Percentiles rank a stretch among this genome's conserved stretches.
Evolutionary conservation across 1,140 invertebrate species (phyloP).

Genomic region (Gryon sp.): DNA sequence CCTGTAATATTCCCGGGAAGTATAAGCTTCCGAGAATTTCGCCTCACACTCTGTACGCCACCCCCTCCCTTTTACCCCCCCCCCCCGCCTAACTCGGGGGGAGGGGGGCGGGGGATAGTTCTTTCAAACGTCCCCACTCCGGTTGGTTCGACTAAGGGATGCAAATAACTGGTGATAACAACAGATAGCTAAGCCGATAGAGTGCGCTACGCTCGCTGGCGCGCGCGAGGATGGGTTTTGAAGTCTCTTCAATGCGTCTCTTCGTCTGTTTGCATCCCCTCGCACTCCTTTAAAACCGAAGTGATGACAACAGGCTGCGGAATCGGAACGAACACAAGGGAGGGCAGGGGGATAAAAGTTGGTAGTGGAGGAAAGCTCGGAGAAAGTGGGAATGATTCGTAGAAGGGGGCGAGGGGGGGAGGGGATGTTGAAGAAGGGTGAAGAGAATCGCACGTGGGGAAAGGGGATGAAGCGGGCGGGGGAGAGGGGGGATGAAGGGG

Average conservation of each 20-base stretch:
- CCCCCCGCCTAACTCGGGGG: conserved; percentile 14
- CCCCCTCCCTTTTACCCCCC: conserved; percentile 15
- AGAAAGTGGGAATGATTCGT: conserved; percentile 46
- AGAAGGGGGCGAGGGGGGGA: conserved; percentile 24
- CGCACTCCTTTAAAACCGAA: conserved; percentile 1
- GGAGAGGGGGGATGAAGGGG: conserved; percentile 39
- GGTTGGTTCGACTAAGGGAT: conserved; percentile 74
- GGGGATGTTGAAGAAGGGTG: conserved; percentile 1
- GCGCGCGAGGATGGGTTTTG: conserved; percentile 41
- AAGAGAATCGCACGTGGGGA: conserved; percentile 19
- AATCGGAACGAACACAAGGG: conserved; percentile 1
- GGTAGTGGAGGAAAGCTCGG: conserved; percentile 45
- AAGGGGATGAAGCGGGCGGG: conserved; percentile 29
- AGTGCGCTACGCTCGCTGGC: conserved; percentile 39
- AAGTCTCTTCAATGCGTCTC: conserved; percentile 52
- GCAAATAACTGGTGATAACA: conserved; percentile 79
- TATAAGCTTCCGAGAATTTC: conserved; percentile 75
- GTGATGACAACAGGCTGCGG: conserved; percentile 69
- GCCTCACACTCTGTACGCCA: conserved; percentile 61
- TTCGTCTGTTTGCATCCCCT: no score
- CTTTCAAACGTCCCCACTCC: no score
- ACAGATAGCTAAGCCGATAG: conserved; percentile 73
- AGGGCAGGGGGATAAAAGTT: conserved; percentile 25
- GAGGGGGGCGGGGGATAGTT: no score
- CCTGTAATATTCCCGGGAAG: conserved; percentile 75